Evolutionary conservation across 2,797 vertebrate species (phyloP), one percentile per base, ranked within the genome.

Genomic region (Coccyzus lansbergi): DNA sequence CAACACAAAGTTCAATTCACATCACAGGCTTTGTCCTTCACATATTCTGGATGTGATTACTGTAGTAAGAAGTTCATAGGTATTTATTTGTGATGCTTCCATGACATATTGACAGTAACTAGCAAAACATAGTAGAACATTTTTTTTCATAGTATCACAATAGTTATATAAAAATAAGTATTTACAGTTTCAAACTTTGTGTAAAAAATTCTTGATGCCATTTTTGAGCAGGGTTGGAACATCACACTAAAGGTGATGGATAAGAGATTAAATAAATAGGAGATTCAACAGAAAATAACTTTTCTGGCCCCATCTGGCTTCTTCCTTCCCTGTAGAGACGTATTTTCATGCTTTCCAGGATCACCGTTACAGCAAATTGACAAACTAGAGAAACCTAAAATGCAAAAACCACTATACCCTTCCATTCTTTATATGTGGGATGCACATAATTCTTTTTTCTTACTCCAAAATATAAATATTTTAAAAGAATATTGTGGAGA

Each of bases 231-330:
- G 16, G 22, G 59, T 19, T 84, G 42, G 53, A 84, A 86, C 67
- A 49, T 67, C 81, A 79, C 82, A 64, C 33, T 71, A 74, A 77
- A 71, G 15, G 6, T 26, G 24, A 42, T 42, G 33, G n/a, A 64
- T 52, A 93, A 87, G 38, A 83, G 58, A 86, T 91, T 34, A 93
- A 94, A 90, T 85, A 93, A 93, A 93, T 40, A 90, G 92, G 65
- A 92, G 85, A 68, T 69, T 85, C 34, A 42, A n/a, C 38, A 88
- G 68, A 68, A 96, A 93, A 95, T 62, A 91, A 58, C 26, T 83
- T 85, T 93, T 72, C 58, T 92, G 82, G 94, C 82, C 79, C 93
- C 76, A 83, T 87, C 75, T 74, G 53, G 53, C 44, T 80, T 89
- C 33, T 56, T 87, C 49, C 85, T 91, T 85, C 65, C 68, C 76